These are phyloP conservation scores for Phrynosoma platyrhinos DNA, from an alignment of 2,113 vertebrate species.

Conservation along the genomic window DNA sequence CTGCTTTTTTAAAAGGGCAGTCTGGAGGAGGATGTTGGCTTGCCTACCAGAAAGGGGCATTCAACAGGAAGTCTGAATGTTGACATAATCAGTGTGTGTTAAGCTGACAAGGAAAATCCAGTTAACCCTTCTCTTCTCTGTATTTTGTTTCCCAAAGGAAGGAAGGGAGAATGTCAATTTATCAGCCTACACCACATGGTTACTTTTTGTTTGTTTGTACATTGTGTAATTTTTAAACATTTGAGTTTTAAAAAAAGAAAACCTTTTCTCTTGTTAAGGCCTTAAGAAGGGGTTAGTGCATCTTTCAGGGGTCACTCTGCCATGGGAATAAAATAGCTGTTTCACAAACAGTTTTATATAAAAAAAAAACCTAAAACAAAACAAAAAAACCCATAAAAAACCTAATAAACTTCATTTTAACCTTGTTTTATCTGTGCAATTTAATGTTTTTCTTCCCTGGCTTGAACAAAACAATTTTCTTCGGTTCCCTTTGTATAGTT, in stretches of 20 bases:
- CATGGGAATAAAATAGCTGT: conserved; percentile 85
- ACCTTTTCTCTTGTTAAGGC: conserved; percentile 79
- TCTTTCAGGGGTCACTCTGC: conserved; percentile 86
- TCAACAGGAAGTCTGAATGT: conserved; percentile 48
- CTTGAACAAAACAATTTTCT: conserved; percentile 3
- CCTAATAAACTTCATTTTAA: conserved; percentile 88
- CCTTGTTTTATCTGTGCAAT: conserved; percentile 79
- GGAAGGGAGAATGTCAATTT: conserved; percentile 66
- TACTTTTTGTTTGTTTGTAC: conserved; percentile 64
- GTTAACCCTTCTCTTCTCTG: conserved; percentile 38
- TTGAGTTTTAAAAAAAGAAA: conserved; percentile 75
- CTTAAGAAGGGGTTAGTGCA: conserved; percentile 88
- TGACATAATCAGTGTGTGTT: conserved; percentile 47
- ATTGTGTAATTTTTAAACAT: conserved; percentile 80
- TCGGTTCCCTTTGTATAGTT: conserved; percentile 62
- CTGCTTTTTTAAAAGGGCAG: conserved; percentile 37
- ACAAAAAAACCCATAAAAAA: conserved; percentile 74
- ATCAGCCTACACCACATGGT: conserved; percentile 52
- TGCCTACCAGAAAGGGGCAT: conserved; percentile 16
- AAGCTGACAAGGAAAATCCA: conserved; percentile 49
- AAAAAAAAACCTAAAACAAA: conserved; percentile 77
- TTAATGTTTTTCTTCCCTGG: conserved; percentile 47
- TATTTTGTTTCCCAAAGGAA: conserved; percentile 69
- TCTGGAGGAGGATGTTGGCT: conserved; percentile 18
- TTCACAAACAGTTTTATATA: conserved; percentile 89